Conservation (phyloP, 2,113 vertebrate genomes). For the Solenodon paradoxus region DNA sequence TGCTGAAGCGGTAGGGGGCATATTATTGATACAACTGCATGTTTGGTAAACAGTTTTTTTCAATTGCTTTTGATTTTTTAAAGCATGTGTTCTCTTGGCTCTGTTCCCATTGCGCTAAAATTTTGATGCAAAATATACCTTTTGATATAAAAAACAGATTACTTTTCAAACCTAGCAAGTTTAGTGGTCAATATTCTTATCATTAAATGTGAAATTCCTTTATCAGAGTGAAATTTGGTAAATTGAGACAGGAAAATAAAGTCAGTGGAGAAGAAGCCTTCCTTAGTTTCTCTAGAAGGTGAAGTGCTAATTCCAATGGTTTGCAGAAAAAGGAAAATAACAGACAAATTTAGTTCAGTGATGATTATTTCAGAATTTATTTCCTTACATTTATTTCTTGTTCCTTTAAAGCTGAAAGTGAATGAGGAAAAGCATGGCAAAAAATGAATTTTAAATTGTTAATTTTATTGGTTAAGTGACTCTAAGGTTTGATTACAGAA, state of each 20-base stretch:
- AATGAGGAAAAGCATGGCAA: not conserved
- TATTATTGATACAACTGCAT: not conserved
- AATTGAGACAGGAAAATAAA: conserved; percentile 11
- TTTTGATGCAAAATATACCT: not conserved
- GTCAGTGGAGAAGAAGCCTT: not conserved
- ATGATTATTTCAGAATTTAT: conserved; percentile 1
- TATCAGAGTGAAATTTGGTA: not conserved
- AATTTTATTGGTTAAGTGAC: not conserved
- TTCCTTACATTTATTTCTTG: not conserved
- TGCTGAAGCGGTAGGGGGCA: not conserved
- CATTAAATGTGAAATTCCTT: not conserved
- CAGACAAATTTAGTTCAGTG: too few species aligned
- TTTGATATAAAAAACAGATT: not conserved
- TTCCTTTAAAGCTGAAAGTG: not conserved
- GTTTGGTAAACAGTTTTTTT: not conserved
- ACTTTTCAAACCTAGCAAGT: not conserved
- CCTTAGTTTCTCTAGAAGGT: not conserved
- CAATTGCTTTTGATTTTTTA: not conserved
- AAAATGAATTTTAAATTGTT: not conserved
- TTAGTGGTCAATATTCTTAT: not conserved
- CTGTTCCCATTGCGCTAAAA: not conserved
- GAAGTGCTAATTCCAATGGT: not conserved
- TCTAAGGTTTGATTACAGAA: not conserved
- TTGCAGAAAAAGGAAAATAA: not conserved
- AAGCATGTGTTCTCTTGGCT: not conserved